Evolutionary conservation across 2,797 vertebrate species (phyloP).

Genomic region (Lagodon rhomboides): DNA sequence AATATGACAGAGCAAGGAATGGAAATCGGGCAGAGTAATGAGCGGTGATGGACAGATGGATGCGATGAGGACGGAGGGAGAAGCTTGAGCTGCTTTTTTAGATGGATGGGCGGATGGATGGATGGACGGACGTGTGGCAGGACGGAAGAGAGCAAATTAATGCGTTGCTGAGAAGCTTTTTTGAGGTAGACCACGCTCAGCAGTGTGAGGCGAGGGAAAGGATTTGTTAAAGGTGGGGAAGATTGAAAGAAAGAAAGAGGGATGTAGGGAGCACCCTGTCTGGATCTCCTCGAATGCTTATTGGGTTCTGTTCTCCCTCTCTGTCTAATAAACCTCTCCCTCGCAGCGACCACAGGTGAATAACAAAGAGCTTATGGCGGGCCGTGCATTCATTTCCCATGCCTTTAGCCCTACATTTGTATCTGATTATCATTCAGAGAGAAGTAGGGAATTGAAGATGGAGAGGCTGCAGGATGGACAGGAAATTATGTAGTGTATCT

Average conservation of each 20-base stretch:
- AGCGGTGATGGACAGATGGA: constrained; percentile 77
- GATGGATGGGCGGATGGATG: constrained; percentile 57
- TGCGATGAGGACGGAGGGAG: constrained; percentile 47
- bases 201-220: constrained; percentile 35
- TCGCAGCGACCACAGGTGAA: constrained; percentile 47
- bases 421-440: constrained; percentile 50
- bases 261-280: constrained; percentile 16
- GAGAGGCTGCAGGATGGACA: constrained; percentile 9
- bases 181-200: constrained; percentile 23
- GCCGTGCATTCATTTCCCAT: constrained; percentile 21
- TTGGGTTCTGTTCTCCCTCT: constrained; percentile 36
- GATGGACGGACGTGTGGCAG: constrained; percentile 39
- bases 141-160: constrained; percentile 64
- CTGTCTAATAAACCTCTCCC: constrained; percentile 47
- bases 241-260: constrained; percentile 24
- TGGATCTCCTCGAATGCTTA: constrained; percentile 33
- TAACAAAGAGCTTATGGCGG: constrained; percentile 47
- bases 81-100: constrained; percentile 56
- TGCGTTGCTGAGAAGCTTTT: constrained; percentile 39
- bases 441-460: constrained; percentile 16
- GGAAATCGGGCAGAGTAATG: constrained; percentile 65
- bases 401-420: constrained; percentile 43
- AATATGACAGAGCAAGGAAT: constrained; percentile 64
- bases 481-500: background rate
- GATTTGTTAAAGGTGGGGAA: constrained; percentile 37